These are phyloP conservation scores for Patella vulgata DNA, from an alignment of 1,140 invertebrate species.

Conservation along the genomic window DNA sequence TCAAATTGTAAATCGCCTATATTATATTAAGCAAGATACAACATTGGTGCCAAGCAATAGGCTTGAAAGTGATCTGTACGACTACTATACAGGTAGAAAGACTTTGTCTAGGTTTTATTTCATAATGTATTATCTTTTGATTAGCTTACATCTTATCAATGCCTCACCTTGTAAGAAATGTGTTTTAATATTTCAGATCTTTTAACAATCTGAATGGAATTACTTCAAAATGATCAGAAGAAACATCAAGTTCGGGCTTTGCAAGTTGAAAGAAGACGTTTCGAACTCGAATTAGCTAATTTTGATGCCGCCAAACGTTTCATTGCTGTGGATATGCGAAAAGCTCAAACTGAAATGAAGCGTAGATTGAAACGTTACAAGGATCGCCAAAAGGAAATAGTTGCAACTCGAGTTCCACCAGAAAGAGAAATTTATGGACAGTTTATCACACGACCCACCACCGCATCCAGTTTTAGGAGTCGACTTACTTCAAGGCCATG, in stretches of 20 bases:
- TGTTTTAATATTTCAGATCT: slow-evolving; percentile 1
- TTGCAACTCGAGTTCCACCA: neutral
- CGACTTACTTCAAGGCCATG: too few species aligned
- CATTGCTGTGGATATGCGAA: slow-evolving; percentile 20
- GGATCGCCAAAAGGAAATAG: slow-evolving; percentile 12
- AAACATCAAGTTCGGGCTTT: slow-evolving; percentile 10
- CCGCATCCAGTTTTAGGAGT: too few species aligned
- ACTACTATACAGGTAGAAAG: too few species aligned
- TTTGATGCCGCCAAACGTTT: slow-evolving; percentile 14
- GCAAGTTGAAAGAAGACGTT: slow-evolving; percentile 7
- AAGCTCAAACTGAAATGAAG: slow-evolving; percentile 15
- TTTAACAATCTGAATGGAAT: neutral
- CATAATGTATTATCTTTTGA: too few species aligned
- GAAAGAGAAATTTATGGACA: slow-evolving; percentile 9
- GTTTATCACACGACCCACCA: slow-evolving; percentile 5
- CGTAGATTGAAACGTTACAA: slow-evolving; percentile 17
- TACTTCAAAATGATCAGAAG: slow-evolving; percentile 16
- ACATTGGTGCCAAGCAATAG: too few species aligned
- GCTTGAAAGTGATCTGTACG: too few species aligned
- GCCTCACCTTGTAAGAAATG: too few species aligned
- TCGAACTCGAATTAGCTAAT: slow-evolving; percentile 6
- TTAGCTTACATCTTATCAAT: too few species aligned
- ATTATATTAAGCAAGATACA: too few species aligned
- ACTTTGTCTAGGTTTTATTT: too few species aligned
- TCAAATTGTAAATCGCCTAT: too few species aligned